These are phyloP conservation scores for Drosophila repleta DNA, from an alignment of 1,140 invertebrate genomes.

Conservation along the genomic window DNA sequence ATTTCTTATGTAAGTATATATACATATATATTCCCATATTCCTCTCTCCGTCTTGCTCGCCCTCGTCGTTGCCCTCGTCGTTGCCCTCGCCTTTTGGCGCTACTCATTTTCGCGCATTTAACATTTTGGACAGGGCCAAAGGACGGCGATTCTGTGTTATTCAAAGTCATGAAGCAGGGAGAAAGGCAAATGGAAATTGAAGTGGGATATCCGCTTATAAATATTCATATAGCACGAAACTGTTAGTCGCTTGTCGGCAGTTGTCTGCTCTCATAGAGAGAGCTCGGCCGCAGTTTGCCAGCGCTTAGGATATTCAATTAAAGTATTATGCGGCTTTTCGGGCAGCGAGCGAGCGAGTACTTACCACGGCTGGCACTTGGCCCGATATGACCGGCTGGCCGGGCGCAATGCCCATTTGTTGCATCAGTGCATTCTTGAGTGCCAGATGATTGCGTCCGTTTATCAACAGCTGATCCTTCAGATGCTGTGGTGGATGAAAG, in stretches of 20 bases:
- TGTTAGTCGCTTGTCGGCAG: not conserved
- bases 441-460: slow-evolving; percentile 99
- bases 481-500: slow-evolving; percentile 99
- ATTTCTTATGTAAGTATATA: slow-evolving; percentile 12
- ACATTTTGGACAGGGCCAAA: slow-evolving; percentile 10
- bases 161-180: slow-evolving; percentile 46
- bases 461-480: slow-evolving; percentile 99
- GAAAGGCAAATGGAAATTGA: slow-evolving; percentile 27
- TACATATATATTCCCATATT: not conserved
- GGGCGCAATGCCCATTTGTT: slow-evolving; percentile 96
- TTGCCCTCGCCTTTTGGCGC: slow-evolving; percentile 10
- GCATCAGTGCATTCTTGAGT: slow-evolving; percentile 97
- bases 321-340: slow-evolving; percentile 62
- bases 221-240: slow-evolving; percentile 68
- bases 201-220: slow-evolving; percentile 59
- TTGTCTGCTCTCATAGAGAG: not conserved
- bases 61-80: too few relatives aligned
- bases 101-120: slow-evolving; percentile 68
- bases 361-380: slow-evolving; percentile 95
- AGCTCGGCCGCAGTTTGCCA: not conserved
- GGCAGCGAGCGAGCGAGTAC: slow-evolving; percentile 81
- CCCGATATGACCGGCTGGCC: slow-evolving; percentile 94
- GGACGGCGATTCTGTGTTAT: slow-evolving; percentile 35
- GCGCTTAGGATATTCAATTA: slow-evolving; percentile 65
- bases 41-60: too few relatives aligned